Conservation (phyloP, 2,797 vertebrate genomes). For the Catharus ustulatus region DNA sequence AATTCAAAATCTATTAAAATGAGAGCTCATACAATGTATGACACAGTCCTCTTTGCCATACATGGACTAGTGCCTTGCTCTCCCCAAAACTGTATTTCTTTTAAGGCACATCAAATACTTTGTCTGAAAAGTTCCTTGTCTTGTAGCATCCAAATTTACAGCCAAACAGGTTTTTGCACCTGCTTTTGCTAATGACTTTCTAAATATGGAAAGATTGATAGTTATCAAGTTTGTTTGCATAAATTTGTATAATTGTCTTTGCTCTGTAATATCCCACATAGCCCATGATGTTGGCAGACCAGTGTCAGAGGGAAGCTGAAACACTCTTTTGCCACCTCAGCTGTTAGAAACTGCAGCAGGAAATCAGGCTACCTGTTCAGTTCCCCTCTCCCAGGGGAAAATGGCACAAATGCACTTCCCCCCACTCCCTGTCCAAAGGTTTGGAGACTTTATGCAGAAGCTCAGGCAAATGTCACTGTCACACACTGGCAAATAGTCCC, state of each 20-base stretch:
- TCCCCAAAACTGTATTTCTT: neutral
- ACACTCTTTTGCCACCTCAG: neutral
- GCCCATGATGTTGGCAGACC: neutral
- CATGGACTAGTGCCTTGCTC: neutral
- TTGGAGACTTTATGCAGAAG: neutral
- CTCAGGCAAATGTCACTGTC: neutral
- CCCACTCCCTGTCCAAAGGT: neutral
- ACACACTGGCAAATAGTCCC: fast-evolving
- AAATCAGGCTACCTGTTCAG: neutral
- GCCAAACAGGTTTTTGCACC: neutral
- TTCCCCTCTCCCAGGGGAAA: neutral
- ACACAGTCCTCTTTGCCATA: neutral
- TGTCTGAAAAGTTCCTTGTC: neutral
- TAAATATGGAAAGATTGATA: neutral
- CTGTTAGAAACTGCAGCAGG: neutral
- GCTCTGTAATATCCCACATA: neutral
- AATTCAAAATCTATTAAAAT: slow-evolving; percentile 36
- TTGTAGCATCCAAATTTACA: neutral
- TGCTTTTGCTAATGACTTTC: neutral
- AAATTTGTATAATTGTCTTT: neutral
- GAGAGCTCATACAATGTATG: neutral
- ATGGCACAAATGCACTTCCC: neutral
- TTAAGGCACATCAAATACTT: neutral
- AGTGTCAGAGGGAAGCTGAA: neutral
- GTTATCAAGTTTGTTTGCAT: neutral